These are phyloP conservation scores for Choloepus didactylus DNA, from an alignment of 2,797 vertebrate species.

Conservation along the genomic window DNA sequence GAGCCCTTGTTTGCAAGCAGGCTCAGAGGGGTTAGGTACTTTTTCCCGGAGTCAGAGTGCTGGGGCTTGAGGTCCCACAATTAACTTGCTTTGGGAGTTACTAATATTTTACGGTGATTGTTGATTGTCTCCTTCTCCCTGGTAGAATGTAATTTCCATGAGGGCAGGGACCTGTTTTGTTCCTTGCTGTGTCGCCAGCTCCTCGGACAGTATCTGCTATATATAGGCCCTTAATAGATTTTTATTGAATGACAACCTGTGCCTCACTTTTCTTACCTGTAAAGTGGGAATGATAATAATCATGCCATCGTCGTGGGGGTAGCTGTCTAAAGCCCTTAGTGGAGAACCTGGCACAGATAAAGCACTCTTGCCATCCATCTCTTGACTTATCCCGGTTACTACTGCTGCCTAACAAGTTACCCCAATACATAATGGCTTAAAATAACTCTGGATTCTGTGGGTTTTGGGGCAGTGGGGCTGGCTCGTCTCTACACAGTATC, in stretches of 20 bases:
- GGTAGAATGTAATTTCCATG: not conserved
- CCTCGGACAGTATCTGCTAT: not conserved
- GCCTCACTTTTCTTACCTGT: not conserved
- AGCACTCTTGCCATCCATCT: not conserved
- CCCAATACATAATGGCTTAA: too few species aligned
- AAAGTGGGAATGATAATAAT: not conserved
- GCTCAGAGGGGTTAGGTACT: too few species aligned
- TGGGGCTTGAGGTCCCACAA: not conserved
- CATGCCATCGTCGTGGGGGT: too few species aligned
- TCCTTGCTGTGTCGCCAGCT: not conserved
- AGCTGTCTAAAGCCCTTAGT: not conserved
- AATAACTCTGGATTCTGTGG: not conserved
- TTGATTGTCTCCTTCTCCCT: not conserved
- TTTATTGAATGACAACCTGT: not conserved
- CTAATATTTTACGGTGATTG: not conserved
- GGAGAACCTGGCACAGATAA: not conserved
- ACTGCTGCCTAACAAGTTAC: too few species aligned
- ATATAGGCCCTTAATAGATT: not conserved
- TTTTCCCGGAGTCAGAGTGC: not conserved
- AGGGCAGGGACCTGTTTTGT: not conserved
- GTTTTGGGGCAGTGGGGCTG: not conserved
- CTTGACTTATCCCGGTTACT: not conserved
- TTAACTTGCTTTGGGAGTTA: not conserved
- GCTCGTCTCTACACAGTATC: not conserved
- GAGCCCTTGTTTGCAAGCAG: not conserved